Evolutionary conservation across 1,140 invertebrate species (phyloP).

Genomic region (Drosophila varians): DNA sequence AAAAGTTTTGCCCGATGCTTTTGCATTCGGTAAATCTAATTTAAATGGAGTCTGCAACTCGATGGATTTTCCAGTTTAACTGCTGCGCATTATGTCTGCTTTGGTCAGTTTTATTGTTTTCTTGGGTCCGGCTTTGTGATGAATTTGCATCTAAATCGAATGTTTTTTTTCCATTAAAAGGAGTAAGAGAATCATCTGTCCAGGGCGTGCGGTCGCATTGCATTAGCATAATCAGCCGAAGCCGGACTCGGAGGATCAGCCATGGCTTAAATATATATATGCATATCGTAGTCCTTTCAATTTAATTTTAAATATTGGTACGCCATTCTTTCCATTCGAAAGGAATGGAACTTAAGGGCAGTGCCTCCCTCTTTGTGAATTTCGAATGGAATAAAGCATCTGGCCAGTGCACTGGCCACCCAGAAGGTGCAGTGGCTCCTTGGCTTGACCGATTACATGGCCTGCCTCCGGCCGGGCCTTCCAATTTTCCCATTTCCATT

Average conservation of each 20-base stretch:
- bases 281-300: slow-evolving; percentile 17
- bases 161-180: slow-evolving; percentile 63
- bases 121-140: slow-evolving; percentile 65
- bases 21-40: slow-evolving; percentile 45
- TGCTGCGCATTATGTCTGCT: slow-evolving; percentile 33
- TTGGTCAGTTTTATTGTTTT: slow-evolving; percentile 66
- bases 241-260: slow-evolving; percentile 58
- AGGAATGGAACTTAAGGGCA: slow-evolving; percentile 17
- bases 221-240: slow-evolving; percentile 72
- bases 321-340: slow-evolving; percentile 21
- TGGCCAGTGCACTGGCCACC: not conserved
- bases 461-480: not conserved
- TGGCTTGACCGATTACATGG: slow-evolving; percentile 13
- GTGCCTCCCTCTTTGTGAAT: slow-evolving; percentile 38
- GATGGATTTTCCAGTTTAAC: slow-evolving; percentile 8
- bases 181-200: slow-evolving; percentile 56
- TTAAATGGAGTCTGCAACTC: slow-evolving; percentile 37
- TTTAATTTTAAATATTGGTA: slow-evolving; percentile 50
- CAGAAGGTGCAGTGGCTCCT: slow-evolving; percentile 16
- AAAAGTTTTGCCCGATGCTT: slow-evolving; percentile 37
- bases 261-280: slow-evolving; percentile 35
- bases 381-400: slow-evolving; percentile 15
- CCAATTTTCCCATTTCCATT: not conserved
- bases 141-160: slow-evolving; percentile 83
- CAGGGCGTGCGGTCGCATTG: slow-evolving; percentile 45